phyloP scores from a whole-genome alignment of 2,888 invertebrate species.

The Carterocephalus palaemon region DNA sequence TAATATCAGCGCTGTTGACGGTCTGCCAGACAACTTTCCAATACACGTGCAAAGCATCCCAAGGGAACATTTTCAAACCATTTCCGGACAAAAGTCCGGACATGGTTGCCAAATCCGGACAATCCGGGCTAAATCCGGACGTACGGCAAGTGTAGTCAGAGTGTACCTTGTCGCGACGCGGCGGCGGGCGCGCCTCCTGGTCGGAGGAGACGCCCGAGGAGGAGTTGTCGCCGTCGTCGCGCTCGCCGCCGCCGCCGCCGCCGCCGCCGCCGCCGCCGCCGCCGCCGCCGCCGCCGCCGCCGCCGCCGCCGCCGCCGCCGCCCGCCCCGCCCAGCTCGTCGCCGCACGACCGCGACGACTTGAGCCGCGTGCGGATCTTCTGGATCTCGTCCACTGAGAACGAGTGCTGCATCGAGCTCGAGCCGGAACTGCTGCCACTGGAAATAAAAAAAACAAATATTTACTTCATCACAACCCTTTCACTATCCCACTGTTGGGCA shows the following conservation, averaged over 20 bases:
- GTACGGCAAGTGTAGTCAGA: not conserved
- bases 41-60: too few species aligned
- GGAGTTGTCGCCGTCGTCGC: constrained; percentile 92
- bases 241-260: constrained; percentile 38
- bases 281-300: constrained; percentile 83
- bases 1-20: too few species aligned
- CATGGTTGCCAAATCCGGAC: too few species aligned
- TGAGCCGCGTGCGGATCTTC: constrained; percentile 89
- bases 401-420: constrained; percentile 89
- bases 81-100: too few species aligned
- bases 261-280: constrained; percentile 57
- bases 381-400: constrained; percentile 94
- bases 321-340: constrained; percentile 81
- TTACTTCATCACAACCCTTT: too few species aligned
- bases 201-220: constrained; percentile 93
- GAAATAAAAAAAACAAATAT: too few species aligned
- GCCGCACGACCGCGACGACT: constrained; percentile 92
- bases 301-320: constrained; percentile 76
- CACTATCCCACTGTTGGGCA: too few species aligned
- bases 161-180: constrained; percentile 53
- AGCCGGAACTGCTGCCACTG: constrained; percentile 86
- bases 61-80: too few species aligned
- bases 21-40: too few species aligned
- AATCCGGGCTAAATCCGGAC: not conserved
- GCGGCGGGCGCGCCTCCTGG: constrained; percentile 79